These are phyloP conservation scores for Pocillopora damicornis DNA, from an alignment of 64 coral and sea anemone genomes.

Conservation along the genomic window DNA sequence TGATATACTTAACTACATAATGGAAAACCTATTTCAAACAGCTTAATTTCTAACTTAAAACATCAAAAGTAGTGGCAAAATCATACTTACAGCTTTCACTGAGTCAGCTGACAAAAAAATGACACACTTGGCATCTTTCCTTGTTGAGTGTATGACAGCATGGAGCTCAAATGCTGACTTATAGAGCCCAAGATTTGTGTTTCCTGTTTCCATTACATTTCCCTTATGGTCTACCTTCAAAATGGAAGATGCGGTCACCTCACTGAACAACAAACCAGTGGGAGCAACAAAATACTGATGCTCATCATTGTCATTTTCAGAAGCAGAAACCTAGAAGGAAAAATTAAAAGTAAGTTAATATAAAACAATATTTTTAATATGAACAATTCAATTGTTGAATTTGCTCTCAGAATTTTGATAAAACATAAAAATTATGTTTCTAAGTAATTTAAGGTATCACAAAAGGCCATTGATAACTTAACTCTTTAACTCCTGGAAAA, in stretches of 20 bases:
- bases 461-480: no score
- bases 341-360: background rate
- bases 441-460: no score
- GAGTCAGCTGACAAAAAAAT: slow-evolving; percentile 23
- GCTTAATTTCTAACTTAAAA: no score
- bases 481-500: no score
- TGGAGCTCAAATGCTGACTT: slow-evolving; percentile 41
- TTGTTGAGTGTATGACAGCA: slow-evolving; percentile 30
- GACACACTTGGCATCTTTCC: slow-evolving; percentile 56
- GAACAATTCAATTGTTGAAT: no score
- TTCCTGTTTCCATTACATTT: slow-evolving; percentile 38
- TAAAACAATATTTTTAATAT: background rate
- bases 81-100: slow-evolving; percentile 50
- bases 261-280: slow-evolving; percentile 34
- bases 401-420: no score
- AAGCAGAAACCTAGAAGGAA: slow-evolving; percentile 29
- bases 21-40: background rate
- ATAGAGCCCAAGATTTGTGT: slow-evolving; percentile 25
- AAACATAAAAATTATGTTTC: no score
- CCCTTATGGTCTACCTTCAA: slow-evolving; percentile 57
- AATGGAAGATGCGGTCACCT: slow-evolving; percentile 46
- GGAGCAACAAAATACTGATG: slow-evolving; percentile 42
- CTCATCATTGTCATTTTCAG: slow-evolving; percentile 51
- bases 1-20: no score
- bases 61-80: background rate